Evolutionary conservation across 2,113 vertebrate species (phyloP), one percentile per base, ranked within the genome.

Genomic region (Mormyrus lacerda): DNA sequence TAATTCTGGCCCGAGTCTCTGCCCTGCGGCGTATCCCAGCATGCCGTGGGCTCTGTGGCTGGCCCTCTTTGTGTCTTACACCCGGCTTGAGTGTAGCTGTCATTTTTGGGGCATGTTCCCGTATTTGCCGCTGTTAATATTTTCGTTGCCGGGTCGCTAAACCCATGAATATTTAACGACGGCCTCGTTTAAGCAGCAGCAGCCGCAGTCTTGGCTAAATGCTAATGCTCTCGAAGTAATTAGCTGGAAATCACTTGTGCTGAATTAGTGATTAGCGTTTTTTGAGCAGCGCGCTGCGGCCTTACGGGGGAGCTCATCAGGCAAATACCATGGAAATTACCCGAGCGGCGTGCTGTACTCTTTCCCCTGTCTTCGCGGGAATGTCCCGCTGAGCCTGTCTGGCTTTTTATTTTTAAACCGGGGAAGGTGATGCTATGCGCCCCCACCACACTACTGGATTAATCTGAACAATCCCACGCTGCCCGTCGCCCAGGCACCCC

Each of bases 101-200:
- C 91, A 90, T 91, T 88, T 92, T 19, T 84, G 61, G 90, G 92
- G 91, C 92, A 88, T 88, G 87, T 90, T 88, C 73, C 84, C 91
- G 1, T 76, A 91, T 92, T 92, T 91, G 90, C 89, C 89, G 73
- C 91, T 95, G 93, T 95, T 95, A 95, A 91, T 95, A 93, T 95
- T 93, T 92, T 91, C 92, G 90, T 94, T 61, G 92, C 93, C 92
- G 90, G 91, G 94, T 94, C 93, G 95, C 95, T 95, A 95, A 95
- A 89, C 65, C 45, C 91, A 95, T 96, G 95, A 94, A 95, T 95
- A 94, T 95, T 95, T 96, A 93, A 95, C 94, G 91, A 21, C 35
- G 15, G 31, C 92, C 91, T 89, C 90, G 92, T 89, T 93, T 95
- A 94, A 94, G 94, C 92, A 89, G 85, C 89, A 7, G 35, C 17